These are phyloP conservation scores for Lutjanus argentimaculatus DNA, from an alignment of 2,797 vertebrate species.

Conservation along the genomic window DNA sequence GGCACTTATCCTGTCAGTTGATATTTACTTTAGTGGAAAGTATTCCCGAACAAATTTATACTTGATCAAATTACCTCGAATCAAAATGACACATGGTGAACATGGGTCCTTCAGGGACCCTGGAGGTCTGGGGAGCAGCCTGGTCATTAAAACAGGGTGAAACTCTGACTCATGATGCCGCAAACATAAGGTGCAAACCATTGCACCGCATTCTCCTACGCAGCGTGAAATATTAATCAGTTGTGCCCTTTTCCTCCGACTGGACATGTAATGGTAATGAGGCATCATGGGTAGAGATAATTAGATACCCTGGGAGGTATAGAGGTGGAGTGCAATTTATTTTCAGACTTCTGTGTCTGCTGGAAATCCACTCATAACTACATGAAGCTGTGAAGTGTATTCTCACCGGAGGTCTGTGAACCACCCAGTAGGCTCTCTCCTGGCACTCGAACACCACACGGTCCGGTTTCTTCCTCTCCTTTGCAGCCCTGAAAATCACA, in stretches of 20 bases:
- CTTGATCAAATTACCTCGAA: slow-evolving; percentile 15
- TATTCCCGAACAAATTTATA: background rate
- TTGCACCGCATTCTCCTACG: slow-evolving; percentile 34
- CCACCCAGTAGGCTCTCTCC: slow-evolving; percentile 98
- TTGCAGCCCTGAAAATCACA: slow-evolving; percentile 88
- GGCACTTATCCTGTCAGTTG: background rate
- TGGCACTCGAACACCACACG: slow-evolving; percentile 95
- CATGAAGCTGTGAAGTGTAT: slow-evolving; percentile 14
- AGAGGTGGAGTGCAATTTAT: slow-evolving; percentile 51
- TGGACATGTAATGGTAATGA: slow-evolving; percentile 75
- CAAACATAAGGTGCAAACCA: slow-evolving; percentile 22
- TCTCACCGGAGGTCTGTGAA: slow-evolving; percentile 95
- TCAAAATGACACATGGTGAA: background rate
- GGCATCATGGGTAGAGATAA: slow-evolving; percentile 80
- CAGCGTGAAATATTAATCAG: slow-evolving; percentile 79
- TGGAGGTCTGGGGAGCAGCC: background rate
- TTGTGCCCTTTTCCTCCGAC: slow-evolving; percentile 72
- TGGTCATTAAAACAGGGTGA: background rate
- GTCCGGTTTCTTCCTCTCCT: slow-evolving; percentile 95
- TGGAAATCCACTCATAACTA: slow-evolving; percentile 28
- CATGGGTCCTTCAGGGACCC: background rate
- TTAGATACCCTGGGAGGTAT: slow-evolving; percentile 70
- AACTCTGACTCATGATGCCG: background rate
- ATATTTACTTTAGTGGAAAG: background rate
- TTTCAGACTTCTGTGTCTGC: slow-evolving; percentile 48